Conservation (phyloP, 1,140 invertebrate species). For the Nasonia giraulti region DNA sequence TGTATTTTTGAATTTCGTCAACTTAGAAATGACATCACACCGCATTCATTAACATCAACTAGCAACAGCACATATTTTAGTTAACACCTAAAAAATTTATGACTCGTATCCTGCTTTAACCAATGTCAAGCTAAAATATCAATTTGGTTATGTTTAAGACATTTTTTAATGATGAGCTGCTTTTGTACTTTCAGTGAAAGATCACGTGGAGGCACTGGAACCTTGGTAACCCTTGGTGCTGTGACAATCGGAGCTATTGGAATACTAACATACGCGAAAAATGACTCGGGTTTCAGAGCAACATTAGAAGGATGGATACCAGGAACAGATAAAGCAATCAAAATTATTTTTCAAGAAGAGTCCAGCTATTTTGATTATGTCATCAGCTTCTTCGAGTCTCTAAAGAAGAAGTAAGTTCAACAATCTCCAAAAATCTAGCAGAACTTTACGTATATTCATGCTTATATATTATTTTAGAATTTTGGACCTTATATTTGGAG, state of each 20-base stretch:
- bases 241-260: constrained; percentile 75
- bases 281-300: constrained; percentile 80
- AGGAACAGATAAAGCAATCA: constrained; percentile 79
- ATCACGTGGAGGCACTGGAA: constrained; percentile 56
- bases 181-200: neutral
- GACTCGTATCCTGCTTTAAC: too few relatives aligned
- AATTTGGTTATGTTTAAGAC: too few relatives aligned
- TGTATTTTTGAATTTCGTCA: too few relatives aligned
- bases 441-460: constrained; percentile 48
- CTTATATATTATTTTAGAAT: constrained; percentile 57
- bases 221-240: constrained; percentile 74
- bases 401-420: constrained; percentile 65
- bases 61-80: too few relatives aligned
- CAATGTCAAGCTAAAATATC: too few relatives aligned
- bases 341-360: constrained; percentile 81
- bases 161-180: neutral
- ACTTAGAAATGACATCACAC: too few relatives aligned
- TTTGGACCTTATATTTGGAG: constrained; percentile 55
- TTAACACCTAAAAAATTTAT: too few relatives aligned
- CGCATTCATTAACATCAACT: too few relatives aligned
- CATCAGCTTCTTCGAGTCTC: constrained; percentile 59
- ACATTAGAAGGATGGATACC: constrained; percentile 81
- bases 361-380: constrained; percentile 72
- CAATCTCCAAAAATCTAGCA: constrained; percentile 1
- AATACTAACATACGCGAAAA: constrained; percentile 78